A percentile compares a stretch with the other conserved stretches of the same genome.
phyloP scores from a whole-genome alignment of 2,797 vertebrate species.

The Parauchenoglanis punctatus region DNA sequence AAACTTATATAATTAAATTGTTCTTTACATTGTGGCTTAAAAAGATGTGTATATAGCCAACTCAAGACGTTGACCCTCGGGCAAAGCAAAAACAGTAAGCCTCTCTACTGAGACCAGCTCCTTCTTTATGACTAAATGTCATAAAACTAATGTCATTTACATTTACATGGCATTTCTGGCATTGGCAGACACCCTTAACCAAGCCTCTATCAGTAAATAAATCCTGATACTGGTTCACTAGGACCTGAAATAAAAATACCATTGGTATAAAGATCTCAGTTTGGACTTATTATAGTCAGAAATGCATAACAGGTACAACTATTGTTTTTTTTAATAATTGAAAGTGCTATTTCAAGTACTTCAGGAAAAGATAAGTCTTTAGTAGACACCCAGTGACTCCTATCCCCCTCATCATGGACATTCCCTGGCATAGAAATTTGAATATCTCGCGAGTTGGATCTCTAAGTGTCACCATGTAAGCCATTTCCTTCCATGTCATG shows the following conservation, averaged over 20 bases:
- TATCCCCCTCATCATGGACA: background rate
- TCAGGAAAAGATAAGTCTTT: too few relatives aligned
- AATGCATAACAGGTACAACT: too few relatives aligned
- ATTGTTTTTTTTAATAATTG: too few relatives aligned
- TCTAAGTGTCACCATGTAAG: background rate
- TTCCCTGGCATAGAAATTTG: background rate
- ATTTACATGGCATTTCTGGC: too few relatives aligned
- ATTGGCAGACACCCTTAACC: too few relatives aligned
- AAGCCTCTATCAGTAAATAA: too few relatives aligned
- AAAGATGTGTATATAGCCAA: background rate
- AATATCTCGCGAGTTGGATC: background rate
- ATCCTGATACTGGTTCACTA: too few relatives aligned
- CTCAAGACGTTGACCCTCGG: background rate
- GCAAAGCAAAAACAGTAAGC: background rate
- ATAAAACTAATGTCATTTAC: too few relatives aligned
- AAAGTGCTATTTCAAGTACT: too few relatives aligned
- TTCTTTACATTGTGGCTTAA: background rate
- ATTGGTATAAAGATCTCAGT: too few relatives aligned
- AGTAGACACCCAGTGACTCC: background rate
- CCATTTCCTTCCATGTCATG: slow-evolving; percentile 1
- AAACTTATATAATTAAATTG: background rate
- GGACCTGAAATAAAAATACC: too few relatives aligned
- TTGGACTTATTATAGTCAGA: too few relatives aligned
- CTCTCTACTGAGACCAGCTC: background rate
- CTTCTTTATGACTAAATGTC: background rate